phyloP scores from a whole-genome alignment of 2,113 vertebrate genomes.

The Tympanuchus pallidicinctus region DNA sequence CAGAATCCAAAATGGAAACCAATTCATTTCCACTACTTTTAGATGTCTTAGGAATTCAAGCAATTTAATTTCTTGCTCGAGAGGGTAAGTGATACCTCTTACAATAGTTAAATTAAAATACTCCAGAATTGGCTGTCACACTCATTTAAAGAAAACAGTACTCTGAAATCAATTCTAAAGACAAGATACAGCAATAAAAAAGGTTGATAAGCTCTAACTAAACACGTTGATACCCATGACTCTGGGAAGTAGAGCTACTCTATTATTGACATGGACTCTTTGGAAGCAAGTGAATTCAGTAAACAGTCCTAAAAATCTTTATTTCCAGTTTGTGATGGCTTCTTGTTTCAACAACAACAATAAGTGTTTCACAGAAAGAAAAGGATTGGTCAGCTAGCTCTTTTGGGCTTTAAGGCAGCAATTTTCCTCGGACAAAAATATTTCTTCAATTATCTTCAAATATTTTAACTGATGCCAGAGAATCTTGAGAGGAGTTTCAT shows the following conservation, averaged over 20 bases:
- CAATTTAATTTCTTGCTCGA: background rate
- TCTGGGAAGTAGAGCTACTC: background rate
- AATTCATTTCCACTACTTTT: background rate
- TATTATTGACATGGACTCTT: background rate
- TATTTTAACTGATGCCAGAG: slow-evolving; percentile 18
- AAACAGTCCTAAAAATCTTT: background rate
- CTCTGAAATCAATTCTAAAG: background rate
- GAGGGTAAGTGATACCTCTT: background rate
- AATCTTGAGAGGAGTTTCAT: slow-evolving; percentile 4
- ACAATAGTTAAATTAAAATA: background rate
- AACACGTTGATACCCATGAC: background rate
- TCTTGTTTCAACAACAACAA: background rate
- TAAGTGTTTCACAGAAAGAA: background rate
- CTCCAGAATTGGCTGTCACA: background rate
- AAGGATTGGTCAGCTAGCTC: background rate
- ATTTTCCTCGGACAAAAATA: slow-evolving; percentile 3
- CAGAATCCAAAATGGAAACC: background rate
- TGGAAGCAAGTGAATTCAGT: background rate
- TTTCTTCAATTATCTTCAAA: slow-evolving; percentile 6
- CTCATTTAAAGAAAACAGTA: background rate
- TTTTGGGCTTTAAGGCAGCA: background rate
- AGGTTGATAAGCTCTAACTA: background rate
- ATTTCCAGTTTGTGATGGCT: slow-evolving; percentile 4
- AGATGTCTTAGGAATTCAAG: background rate
- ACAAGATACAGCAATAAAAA: background rate